Base-by-base conservation (phyloP, 2,113 vertebrate genomes). In the Oceanites oceanicus region DNA sequence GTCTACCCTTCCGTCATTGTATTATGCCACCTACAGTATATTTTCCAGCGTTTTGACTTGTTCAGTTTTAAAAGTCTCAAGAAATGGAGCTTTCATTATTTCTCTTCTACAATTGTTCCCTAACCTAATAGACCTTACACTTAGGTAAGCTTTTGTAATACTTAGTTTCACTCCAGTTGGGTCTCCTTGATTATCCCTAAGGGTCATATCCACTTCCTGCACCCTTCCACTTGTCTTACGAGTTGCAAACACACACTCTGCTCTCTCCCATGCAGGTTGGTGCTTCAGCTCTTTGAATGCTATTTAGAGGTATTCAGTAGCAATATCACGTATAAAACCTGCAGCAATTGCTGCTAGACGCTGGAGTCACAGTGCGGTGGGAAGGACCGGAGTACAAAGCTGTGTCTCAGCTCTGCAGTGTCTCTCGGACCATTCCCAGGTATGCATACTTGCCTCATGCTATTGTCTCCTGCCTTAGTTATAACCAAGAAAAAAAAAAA, bases 21-120 rank as follows among this genome's bases (percentile, higher is more conserved):
- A 55, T 91, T 86, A 80, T 67, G 66, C 50, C 88, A 89, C 68
- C 87, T 56, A 56, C 26, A 40, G 44, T 89, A 30, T 83, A 80
- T 94, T 97, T 96, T 92, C 86, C 45, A 6, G 74, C 67, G n/a
- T 77, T 94, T 88, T 95, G 66, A 92, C 32, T 94, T 66, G 17
- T 63, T 70, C 75, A 3, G n/a, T 93, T 84, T 88, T 76, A 27
- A 80, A 79, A 78, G 27, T 61, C 59, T 96, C 72, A 80, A 71
- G 71, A 96, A 95, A 95, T 45, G 19, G 52, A 21, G 17, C 27
- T 92, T 92, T 63, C 56, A 44, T 53, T n/a, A 92, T 76, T 72
- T 92, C 84, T 80, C 30, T 44, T 55, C 82, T 45, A 61, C 47
- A 85, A 34, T n/a, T 84, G 58, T 79, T 84, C 50, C 65, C 36